Percentiles rank a stretch among this genome's conserved stretches.
phyloP scores from a whole-genome alignment of 30 jellyfish, hydroid and myxozoan species.

The Clytia hemisphaerica region DNA sequence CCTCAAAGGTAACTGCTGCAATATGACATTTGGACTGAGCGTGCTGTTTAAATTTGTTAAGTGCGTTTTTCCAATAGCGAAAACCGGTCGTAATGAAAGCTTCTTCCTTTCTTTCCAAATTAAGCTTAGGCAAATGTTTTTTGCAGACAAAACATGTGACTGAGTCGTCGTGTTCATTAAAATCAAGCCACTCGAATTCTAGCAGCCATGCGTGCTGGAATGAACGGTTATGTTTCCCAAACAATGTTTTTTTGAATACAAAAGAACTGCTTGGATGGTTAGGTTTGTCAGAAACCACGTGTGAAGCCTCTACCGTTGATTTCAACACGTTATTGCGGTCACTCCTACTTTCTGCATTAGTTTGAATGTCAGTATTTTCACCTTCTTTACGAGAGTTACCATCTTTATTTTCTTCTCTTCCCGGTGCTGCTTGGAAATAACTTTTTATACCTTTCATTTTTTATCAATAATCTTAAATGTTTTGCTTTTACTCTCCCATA shows the following conservation, averaged over 20 bases:
- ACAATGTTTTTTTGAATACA: conserved; percentile 32
- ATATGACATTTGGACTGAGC: conserved; percentile 29
- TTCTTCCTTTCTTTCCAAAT: conserved; percentile 3
- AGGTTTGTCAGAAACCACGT: conserved; percentile 1
- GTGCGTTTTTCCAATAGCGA: conserved; percentile 38
- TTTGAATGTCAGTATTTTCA: no score
- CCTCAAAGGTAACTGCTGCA: conserved; percentile 36
- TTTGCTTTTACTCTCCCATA: no score
- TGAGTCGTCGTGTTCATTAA: conserved; percentile 15
- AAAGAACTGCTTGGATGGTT: conserved; percentile 29
- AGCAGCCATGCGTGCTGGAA: conserved; percentile 20
- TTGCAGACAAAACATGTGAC: conserved; percentile 26
- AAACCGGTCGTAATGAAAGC: conserved; percentile 33
- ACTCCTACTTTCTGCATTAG: no score
- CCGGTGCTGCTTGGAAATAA: conserved; percentile 3
- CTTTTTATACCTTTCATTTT: background rate
- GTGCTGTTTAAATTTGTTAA: conserved; percentile 16
- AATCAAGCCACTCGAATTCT: conserved; percentile 20
- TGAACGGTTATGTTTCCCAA: conserved; percentile 23
- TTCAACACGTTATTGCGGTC: background rate
- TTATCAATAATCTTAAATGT: no score
- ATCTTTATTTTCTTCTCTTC: background rate
- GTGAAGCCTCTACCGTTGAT: background rate
- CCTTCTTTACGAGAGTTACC: background rate
- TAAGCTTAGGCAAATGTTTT: background rate